These are phyloP conservation scores for Scatophagus argus DNA, from an alignment of 2,113 vertebrate species.

Conservation along the genomic window DNA sequence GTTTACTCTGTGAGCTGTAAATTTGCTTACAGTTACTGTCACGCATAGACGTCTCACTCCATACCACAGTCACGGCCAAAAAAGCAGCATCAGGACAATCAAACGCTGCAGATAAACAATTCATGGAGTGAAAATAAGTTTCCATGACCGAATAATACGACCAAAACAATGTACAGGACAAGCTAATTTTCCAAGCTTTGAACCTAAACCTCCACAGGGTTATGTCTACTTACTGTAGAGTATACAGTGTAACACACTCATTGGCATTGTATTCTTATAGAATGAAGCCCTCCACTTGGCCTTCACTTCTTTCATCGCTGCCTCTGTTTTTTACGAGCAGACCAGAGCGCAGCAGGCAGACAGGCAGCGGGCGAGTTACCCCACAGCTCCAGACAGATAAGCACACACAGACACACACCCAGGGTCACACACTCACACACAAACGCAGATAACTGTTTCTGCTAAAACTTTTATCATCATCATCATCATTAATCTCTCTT, in stretches of 20 bases:
- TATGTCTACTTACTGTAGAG: constrained; percentile 4
- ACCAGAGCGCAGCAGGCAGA: constrained; percentile 58
- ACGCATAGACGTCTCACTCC: constrained; percentile 14
- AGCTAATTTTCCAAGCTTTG: background rate
- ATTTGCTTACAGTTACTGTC: constrained; percentile 27
- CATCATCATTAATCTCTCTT: constrained; percentile 17
- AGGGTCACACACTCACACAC: constrained; percentile 13
- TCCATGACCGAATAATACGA: background rate
- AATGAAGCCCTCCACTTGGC: constrained; percentile 42
- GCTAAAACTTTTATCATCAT: background rate
- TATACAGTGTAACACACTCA: background rate
- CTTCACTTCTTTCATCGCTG: constrained; percentile 38
- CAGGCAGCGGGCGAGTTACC: constrained; percentile 54
- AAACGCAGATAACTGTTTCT: constrained; percentile 1
- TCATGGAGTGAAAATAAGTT: background rate
- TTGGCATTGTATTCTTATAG: constrained; percentile 20
- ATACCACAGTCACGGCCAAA: background rate
- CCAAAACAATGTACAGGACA: no score
- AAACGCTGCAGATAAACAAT: background rate
- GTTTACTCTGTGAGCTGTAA: constrained; percentile 6
- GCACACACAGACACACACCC: constrained; percentile 8
- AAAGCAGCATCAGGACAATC: background rate
- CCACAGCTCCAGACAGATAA: constrained; percentile 63
- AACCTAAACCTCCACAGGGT: background rate
- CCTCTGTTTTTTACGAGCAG: constrained; percentile 56